Conservation (phyloP, 23 tunicate species). For the Ciona savignyi region DNA sequence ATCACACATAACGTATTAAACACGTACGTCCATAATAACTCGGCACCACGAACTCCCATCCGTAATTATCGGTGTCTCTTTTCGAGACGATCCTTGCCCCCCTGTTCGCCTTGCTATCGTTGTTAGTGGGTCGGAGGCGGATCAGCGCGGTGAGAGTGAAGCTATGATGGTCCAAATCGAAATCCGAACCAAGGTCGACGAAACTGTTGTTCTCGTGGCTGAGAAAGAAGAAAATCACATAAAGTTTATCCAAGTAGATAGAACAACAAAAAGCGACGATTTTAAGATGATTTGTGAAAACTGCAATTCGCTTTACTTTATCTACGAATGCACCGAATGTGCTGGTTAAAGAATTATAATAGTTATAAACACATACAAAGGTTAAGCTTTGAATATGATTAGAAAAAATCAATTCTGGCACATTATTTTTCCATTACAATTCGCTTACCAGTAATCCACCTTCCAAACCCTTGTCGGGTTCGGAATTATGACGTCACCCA, state of each 20-base stretch:
- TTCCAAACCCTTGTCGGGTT: slow-evolving; percentile 14
- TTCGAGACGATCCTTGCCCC: slow-evolving; percentile 62
- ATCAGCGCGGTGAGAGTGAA: slow-evolving; percentile 48
- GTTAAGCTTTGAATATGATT: no score
- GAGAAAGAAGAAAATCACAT: no score
- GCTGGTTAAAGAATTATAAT: no score
- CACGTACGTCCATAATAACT: slow-evolving; percentile 61
- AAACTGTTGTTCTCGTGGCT: slow-evolving; percentile 35
- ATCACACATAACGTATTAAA: no score
- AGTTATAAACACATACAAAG: no score
- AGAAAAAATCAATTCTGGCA: no score
- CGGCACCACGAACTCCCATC: slow-evolving; percentile 84
- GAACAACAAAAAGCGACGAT: no score
- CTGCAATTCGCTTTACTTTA: no score
- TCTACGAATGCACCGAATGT: no score
- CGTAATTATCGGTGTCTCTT: slow-evolving; percentile 30
- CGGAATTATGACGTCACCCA: slow-evolving; percentile 3
- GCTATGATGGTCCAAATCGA: slow-evolving; percentile 26
- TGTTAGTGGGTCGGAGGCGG: slow-evolving; percentile 24
- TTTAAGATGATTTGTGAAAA: no score
- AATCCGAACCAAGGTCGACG: slow-evolving; percentile 52
- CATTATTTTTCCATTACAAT: no score
- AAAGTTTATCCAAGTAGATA: no score
- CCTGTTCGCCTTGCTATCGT: slow-evolving; percentile 14
- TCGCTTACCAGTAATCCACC: slow-evolving; percentile 27